Base-by-base conservation (phyloP, 2,888 invertebrate genomes). In the Macrosoma leucophasiata region DNA sequence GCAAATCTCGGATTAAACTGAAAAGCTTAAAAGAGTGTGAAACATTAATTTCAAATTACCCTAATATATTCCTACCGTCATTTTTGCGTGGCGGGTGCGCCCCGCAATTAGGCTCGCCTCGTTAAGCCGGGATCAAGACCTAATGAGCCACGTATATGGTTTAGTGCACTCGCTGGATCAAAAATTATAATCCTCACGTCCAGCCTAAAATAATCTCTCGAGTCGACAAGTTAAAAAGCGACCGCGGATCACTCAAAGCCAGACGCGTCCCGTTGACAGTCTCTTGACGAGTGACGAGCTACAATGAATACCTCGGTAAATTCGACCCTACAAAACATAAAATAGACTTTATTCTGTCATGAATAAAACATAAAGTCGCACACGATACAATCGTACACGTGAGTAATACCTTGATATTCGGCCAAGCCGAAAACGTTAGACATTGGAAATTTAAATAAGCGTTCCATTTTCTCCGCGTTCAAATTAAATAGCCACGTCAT, bases 101-200 rank as follows among this genome's bases (percentile, higher is more conserved):
- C 31, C 62, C 73, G 76, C 76, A 76, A 78, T 78, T 78, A 76
- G 71, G 53, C 50, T 47, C 71, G 77, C 57, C 72, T 76, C 79
- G 78, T 78, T 79, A 67, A 63, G 62, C 52, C 61, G 65, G 66
- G 76, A 75, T 76, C 74, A 69, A 69, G 74, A 76, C 65, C 76
- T 76, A 77, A 78, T 77, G 76, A 75, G 75, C 77, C 72, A 72
- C 68, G 70, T 71, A 69, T 71, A 75, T 69, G 75, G 67, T 69
- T 71, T 73, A 70, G 65, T 75, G 69, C 73, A 70, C 66, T 70
- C 60, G 48, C 57, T 68, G 71, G 69, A 73, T 73, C 72, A 74
- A 73, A 74, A 73, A 74, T 72, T 74, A 71, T 72, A 75, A 70
- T 71, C 63, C 62, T 41, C 46, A 13, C 36, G 39, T 55, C 73